Evolutionary conservation across 2,797 vertebrate species (phyloP), one percentile per base, ranked within the genome.

Genomic region (Sebastes vulpes): DNA sequence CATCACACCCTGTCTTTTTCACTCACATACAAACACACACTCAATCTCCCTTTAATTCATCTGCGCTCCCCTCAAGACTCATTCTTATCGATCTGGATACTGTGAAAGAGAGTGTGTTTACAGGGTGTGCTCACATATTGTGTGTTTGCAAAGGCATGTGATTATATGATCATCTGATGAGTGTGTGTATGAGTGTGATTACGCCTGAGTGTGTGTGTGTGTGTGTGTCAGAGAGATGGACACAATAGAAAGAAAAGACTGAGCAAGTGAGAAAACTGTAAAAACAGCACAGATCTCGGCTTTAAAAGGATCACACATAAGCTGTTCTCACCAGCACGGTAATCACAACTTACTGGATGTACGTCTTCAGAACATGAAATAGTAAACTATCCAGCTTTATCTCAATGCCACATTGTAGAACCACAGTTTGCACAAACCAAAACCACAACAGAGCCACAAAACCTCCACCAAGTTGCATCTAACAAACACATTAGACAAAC

Each of bases 31-130:
- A 56, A 56, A 52, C 76, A 61, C 32, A n/a, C 38, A 31, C 53
- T 52, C 72, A 75, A 26, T 75, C 71, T 69, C 46, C 26, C 32
- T 82, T 64, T 73, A 72, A 76, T 72, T 87, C 29, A 65, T 42
- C 65, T 18, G 23, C 3, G 9, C 53, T 53, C 42, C 23, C 65
- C 53, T 71, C 16, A 21, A 75, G 69, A 59, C 42, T 59, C 8
- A 32, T 16, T 58, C 31, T 16, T 25, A 75, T 75, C 4, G 31
- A 81, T 65, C 48, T 53, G 29, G 7, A 23, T 69, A 23, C 20
- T 7, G 18, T 35, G 59, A 57, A 54, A 70, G 10, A 42, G 29
- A 3, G 21, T 71, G 14, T 61, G n/a, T 42, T 31, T n/a, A 57
- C 20, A 65, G 60, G 42, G 42, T 4, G 3, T 28, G 31, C 3